These are phyloP conservation scores for Sclerodermus sp. DNA, from an alignment of 2,888 invertebrate species.

Conservation along the genomic window DNA sequence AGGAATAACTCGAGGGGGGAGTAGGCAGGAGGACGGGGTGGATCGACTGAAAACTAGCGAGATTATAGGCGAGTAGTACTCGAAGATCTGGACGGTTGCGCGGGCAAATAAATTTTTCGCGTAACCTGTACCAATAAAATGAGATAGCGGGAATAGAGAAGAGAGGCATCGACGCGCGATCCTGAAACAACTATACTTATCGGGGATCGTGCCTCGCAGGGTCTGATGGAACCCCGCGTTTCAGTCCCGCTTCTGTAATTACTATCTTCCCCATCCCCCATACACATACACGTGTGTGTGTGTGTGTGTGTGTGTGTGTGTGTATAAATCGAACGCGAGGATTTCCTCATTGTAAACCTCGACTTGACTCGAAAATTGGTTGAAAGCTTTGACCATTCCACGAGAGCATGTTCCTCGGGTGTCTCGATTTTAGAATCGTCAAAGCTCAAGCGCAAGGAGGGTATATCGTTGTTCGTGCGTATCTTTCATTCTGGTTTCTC, in stretches of 20 bases:
- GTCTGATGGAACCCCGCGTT: conserved; percentile 42
- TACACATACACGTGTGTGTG: conserved; percentile 15
- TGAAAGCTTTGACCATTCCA: too few relatives aligned
- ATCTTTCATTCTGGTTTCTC: conserved; percentile 3
- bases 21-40: too few relatives aligned
- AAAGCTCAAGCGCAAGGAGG: too few relatives aligned
- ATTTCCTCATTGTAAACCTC: too few relatives aligned
- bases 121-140: conserved; percentile 53
- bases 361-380: too few relatives aligned
- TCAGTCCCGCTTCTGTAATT: conserved; percentile 55
- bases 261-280: conserved; percentile 49
- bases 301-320: conserved; percentile 1
- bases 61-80: too few relatives aligned
- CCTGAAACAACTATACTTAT: conserved; percentile 57
- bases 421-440: too few relatives aligned
- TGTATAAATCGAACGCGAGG: too few relatives aligned
- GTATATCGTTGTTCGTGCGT: too few relatives aligned
- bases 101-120: conserved; percentile 47
- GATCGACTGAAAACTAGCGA: too few relatives aligned
- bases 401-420: too few relatives aligned
- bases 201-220: conserved; percentile 55
- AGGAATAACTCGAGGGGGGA: too few relatives aligned
- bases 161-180: conserved; percentile 50
- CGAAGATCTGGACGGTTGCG: conserved; percentile 7
- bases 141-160: conserved; percentile 51